A percentile compares a stretch with the other conserved stretches of the same genome.
Conservation (phyloP, 2,113 vertebrate genomes). For the Andinoacara biseriatus region DNA sequence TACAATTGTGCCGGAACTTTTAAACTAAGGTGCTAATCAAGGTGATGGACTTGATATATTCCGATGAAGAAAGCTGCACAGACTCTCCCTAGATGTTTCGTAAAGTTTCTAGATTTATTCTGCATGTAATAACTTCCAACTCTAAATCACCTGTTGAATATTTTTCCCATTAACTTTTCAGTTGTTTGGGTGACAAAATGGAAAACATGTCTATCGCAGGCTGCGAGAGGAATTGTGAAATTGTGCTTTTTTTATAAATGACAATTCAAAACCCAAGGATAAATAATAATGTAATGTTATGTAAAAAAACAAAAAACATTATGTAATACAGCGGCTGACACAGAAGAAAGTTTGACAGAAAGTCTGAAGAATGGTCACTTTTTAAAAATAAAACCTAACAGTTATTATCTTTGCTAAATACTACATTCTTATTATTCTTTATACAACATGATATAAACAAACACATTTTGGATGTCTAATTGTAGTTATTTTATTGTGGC, state of each 20-base stretch:
- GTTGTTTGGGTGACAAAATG: neutral
- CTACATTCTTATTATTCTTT: neutral
- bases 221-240: neutral
- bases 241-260: neutral
- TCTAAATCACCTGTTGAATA: neutral
- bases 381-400: no score
- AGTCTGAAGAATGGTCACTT: no score
- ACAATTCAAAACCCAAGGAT: neutral
- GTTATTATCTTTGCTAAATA: neutral
- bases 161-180: neutral
- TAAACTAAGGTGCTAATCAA: conserved; percentile 10
- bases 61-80: neutral
- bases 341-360: neutral
- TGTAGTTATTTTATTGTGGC: neutral
- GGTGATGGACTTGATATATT: neutral
- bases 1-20: neutral
- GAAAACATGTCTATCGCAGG: neutral
- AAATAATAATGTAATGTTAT: neutral
- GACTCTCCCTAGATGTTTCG: rapidly evolving
- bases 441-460: neutral
- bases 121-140: neutral
- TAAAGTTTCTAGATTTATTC: neutral
- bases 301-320: neutral
- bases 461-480: neutral
- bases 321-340: neutral